Evolutionary conservation across 2,888 invertebrate species (phyloP), one percentile per base, ranked within the genome.

Genomic region (Lasius fuliginosus): DNA sequence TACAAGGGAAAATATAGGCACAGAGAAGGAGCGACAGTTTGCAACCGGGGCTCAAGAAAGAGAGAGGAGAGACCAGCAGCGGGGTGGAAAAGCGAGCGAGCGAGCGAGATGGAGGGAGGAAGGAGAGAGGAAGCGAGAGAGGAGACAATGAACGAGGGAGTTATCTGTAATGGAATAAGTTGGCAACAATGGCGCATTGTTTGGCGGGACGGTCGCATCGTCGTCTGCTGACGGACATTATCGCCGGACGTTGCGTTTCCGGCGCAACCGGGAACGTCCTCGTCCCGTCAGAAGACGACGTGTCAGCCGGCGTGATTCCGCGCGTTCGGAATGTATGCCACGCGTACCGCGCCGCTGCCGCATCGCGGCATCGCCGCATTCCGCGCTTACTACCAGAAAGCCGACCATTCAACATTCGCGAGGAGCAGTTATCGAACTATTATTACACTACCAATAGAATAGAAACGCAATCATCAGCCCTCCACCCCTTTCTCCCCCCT

Each of bases 131-230:
- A 89, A 88, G 88, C 90, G 90, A 89, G 90, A 91, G 90, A 86
- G 88, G 89, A 89, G 88, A 90, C 90, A 90, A 90, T 89, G 88
- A 88, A 90, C 92, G 91, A 88, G 90, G 89, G 93, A 94, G 94
- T 95, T 95, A 95, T 95, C 94, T 95, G 94, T 95, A 95, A 95
- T 95, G 94, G 94, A 95, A 95, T 95, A 95, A 95, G 95, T 95
- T 95, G 94, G 94, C 92, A 94, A 95, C 95, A 95, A 95, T 95
- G 91, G 94, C 88, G 93, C 91, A 94, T 95, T 95, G 95, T 94
- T 93, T 91, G 86, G 90, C 89, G 92, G 92, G 91, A 94, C 92
- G 92, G 92, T 93, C 92, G 94, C 92, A 92, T 92, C 93, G 92
- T 92, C 89, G 77, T 92, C 92, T 89, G 94, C 92, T 95, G 95